These are phyloP conservation scores for Ochropleura leucogaster DNA, from an alignment of 2,888 invertebrate species.

Conservation along the genomic window DNA sequence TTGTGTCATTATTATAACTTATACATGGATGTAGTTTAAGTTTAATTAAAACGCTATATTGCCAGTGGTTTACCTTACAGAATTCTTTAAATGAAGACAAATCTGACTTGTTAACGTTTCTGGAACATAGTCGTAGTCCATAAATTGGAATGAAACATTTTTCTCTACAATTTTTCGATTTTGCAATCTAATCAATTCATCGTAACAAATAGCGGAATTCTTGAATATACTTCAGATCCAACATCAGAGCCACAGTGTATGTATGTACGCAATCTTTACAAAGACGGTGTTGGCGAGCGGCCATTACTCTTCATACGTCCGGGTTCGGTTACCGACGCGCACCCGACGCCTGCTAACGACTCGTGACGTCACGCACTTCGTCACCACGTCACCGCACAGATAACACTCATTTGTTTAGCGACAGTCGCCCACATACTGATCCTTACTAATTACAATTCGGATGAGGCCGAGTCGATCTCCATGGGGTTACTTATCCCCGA, in stretches of 20 bases:
- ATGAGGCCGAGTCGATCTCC: conserved; percentile 7
- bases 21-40: neutral
- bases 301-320: conserved; percentile 62
- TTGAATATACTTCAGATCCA: too few species aligned
- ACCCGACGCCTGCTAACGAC: conserved; percentile 56
- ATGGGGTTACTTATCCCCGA: conserved; percentile 19
- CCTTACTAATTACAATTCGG: conserved; percentile 19
- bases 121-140: too few species aligned
- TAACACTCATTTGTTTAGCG: conserved; percentile 11
- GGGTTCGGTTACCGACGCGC: conserved; percentile 53
- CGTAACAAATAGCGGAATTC: too few species aligned
- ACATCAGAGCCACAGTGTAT: too few species aligned
- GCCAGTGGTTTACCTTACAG: neutral
- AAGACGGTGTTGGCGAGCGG: conserved; percentile 20
- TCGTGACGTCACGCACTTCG: conserved; percentile 30
- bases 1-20: neutral
- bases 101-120: neutral
- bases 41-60: neutral
- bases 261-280: conserved; percentile 9
- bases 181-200: neutral
- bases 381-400: conserved; percentile 41
- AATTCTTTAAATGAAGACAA: neutral
- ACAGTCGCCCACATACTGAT: neutral
- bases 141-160: too few species aligned
- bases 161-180: too few species aligned